Base-by-base conservation (phyloP, 2,888 invertebrate species). In the Torymus aiolomorphi region DNA sequence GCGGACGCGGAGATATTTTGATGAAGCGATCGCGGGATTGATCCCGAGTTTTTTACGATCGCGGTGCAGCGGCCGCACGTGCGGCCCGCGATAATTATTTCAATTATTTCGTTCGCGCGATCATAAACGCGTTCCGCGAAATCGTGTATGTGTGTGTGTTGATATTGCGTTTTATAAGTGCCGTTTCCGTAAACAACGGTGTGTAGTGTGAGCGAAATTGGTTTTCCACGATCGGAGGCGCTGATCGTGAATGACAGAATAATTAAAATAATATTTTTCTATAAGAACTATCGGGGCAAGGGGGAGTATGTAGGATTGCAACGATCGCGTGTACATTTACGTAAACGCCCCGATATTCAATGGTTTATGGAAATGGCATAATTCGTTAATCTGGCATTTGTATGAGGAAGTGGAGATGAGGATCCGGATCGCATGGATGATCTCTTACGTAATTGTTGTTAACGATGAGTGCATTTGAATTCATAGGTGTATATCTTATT, bases 151-250 rank as follows among this genome's bases (percentile, higher is more conserved):
- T 31, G 31, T 31, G 5, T 3, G 3, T 31, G 31, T 31, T 31
- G 31, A 31, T 31, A 31, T 31, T 31, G 31, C 4, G 5, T 31
- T 31, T 31, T 31, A 3, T 5, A 31, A 31, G 31, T 31, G 3
- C 13, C 14, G 59, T 59, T 75, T 75, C 74, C 74, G 66, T 66
- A 66, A 75, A 75, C 74, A 66, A 65, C 24, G 61, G 11, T 12
- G 20, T 20, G 2, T 10, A 10, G 54, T 13, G 24, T 24, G 13
- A 31, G 16, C 18, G 14, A 31, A 20, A 59, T 71, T 31, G 20
- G 56, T 59, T 51, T 59, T 59, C 51, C 65, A 31, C 31, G 65
- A 57, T 65, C 49, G 66, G 24, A 75, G 49, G 51, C 31, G 5
- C 0, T 20, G 12, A 5, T 14, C n/a, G 24, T n/a, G 57, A 18